Percentiles rank a stretch among this genome's conserved stretches.
Evolutionary conservation across 2,113 vertebrate genomes (phyloP).

Genomic region (Pavo muticus): DNA sequence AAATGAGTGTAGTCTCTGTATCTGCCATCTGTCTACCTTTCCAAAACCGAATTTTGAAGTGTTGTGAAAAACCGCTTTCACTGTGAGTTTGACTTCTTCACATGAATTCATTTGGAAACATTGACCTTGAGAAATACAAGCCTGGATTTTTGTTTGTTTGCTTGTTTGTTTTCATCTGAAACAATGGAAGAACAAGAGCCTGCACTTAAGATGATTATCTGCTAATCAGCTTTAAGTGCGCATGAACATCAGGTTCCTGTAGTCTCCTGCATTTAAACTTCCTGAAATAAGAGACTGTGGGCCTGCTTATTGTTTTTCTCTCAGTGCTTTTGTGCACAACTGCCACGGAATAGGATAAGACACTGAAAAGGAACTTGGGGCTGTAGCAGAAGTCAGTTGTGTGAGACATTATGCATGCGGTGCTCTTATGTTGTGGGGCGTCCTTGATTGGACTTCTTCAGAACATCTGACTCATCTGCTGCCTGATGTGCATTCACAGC

Average conservation of each 20-base stretch:
- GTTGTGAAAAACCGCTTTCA: background rate
- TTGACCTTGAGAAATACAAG: background rate
- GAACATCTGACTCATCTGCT: conserved; percentile 64
- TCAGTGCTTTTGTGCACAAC: background rate
- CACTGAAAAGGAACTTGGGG: background rate
- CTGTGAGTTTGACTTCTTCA: background rate
- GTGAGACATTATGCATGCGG: background rate
- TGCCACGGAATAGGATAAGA: background rate
- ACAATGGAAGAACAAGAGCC: background rate
- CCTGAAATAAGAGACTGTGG: background rate
- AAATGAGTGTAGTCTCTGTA: background rate
- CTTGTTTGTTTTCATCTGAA: background rate
- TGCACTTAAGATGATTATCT: background rate
- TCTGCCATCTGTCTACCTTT: background rate
- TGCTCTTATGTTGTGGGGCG: background rate
- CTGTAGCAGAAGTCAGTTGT: background rate
- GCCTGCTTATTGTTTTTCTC: background rate
- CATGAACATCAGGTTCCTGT: background rate
- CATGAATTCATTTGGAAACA: background rate
- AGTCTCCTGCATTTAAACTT: background rate
- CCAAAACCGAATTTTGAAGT: background rate
- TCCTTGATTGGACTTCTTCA: conserved; percentile 63
- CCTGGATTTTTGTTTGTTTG: background rate
- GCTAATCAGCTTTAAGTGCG: background rate
- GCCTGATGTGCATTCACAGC: conserved; percentile 51